Conservation (phyloP, 23 tunicate genomes). For the Halocynthia roretzi region DNA sequence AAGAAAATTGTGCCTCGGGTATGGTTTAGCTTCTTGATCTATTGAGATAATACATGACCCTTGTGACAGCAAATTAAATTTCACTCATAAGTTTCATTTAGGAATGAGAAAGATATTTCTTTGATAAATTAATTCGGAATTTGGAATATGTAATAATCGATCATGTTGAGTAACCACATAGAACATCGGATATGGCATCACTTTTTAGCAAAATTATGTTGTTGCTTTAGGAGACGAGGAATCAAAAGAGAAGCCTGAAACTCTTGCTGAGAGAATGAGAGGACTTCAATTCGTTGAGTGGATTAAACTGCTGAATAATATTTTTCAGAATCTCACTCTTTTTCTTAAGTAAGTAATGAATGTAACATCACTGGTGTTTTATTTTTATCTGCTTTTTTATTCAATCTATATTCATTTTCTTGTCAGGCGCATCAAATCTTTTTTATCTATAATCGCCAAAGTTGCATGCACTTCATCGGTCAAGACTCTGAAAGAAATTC, state of each 20-base stretch:
- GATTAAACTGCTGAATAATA: conserved; percentile 38
- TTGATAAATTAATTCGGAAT: too few relatives aligned
- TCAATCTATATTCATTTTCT: not conserved
- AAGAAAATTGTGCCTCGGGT: too few relatives aligned
- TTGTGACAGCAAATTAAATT: too few relatives aligned
- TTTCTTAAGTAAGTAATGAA: conserved; percentile 29
- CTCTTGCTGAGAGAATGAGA: conserved; percentile 71
- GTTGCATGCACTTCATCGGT: too few relatives aligned
- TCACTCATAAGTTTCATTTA: too few relatives aligned
- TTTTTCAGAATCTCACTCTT: conserved; percentile 39
- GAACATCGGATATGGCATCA: not conserved
- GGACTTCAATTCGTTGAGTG: conserved; percentile 36
- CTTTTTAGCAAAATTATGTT: not conserved
- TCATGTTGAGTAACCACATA: too few relatives aligned
- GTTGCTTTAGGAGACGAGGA: conserved; percentile 10
- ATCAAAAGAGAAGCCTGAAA: conserved; percentile 26
- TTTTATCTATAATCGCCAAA: conserved; percentile 32
- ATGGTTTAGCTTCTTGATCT: too few relatives aligned
- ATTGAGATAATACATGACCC: too few relatives aligned
- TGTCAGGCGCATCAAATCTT: conserved; percentile 46
- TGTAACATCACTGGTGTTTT: too few relatives aligned
- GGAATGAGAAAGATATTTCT: too few relatives aligned
- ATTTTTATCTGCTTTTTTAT: not conserved
- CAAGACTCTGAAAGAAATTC: too few relatives aligned
- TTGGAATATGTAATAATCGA: too few relatives aligned